Base-by-base conservation (phyloP, 2,888 invertebrate genomes). In the Troilus luridus region DNA sequence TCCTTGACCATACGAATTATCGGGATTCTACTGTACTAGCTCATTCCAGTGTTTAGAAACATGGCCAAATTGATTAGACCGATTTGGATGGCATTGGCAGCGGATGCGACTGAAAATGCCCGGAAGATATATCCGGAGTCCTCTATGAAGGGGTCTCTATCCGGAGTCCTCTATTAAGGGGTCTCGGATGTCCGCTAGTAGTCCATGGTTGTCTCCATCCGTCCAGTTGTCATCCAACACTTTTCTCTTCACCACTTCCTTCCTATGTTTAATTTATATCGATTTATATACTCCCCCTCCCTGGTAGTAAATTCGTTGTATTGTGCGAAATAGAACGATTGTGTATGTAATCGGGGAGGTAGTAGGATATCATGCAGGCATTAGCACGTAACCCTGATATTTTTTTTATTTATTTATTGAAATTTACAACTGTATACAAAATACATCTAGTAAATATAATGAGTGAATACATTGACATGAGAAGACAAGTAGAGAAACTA, bases 171-270 rank as follows among this genome's bases (percentile, higher is more conserved):
- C 72, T 9, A 77, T 77, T 67, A 17, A n/a, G 41, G 19, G 72
- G 41, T 6, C 41, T 77, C 72, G 72, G 72, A 77, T 77, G 72
- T 77, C 72, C 72, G 72, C 72, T 77, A 41, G 17, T 21, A 19
- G 41, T 7, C 72, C 14, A 77, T 77, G 72, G 72, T 77, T 77
- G 72, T 77, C 72, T 67, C 72, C 72, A 77, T 77, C 72, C 72
- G 72, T 77, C 72, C 27, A 77, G 72, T 77, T 77, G 72, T 77
- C 72, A 77, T 41, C 72, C 27, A 77, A 77, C 17, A 41, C 72
- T 9, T 12, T 24, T 27, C 41, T 41, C 67, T n/a, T 1, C 12
- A 14, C 12, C 24, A 41, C 41, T 77, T 77, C 72, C 72, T 27
- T 77, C 72, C 72, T 27, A 77, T 77, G 27, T 77, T 77, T 77